Evolutionary conservation across 2,888 invertebrate genomes (phyloP).

Genomic region (Cataglyphis livida): DNA sequence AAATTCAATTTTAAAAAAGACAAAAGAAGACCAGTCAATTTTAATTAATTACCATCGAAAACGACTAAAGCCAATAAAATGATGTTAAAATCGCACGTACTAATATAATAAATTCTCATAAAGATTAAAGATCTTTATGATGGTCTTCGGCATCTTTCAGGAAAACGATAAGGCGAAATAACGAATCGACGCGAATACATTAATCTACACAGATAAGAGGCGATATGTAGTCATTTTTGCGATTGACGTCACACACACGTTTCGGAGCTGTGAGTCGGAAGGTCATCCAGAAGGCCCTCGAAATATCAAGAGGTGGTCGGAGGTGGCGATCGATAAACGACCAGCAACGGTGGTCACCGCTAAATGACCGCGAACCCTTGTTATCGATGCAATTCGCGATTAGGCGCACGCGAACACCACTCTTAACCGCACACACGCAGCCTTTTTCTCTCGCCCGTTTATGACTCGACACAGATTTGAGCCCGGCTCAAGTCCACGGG

Average conservation of each 20-base stretch:
- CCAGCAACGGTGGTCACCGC: constrained; percentile 59
- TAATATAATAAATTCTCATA: not conserved
- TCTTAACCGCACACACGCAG: constrained; percentile 32
- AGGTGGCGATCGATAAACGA: constrained; percentile 66
- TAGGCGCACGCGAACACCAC: constrained; percentile 67
- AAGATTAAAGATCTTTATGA: not conserved
- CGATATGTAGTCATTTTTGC: not conserved
- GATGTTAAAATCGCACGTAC: not conserved
- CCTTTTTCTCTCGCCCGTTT: constrained; percentile 9
- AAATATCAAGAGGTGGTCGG: constrained; percentile 8
- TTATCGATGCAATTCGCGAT: constrained; percentile 61
- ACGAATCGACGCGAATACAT: not conserved
- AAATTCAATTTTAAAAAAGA: not conserved
- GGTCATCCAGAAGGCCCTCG: constrained; percentile 12
- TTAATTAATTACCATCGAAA: not conserved
- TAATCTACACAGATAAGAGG: too few species aligned
- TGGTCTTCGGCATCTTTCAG: not conserved
- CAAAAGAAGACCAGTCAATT: not conserved
- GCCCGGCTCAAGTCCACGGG: constrained; percentile 18
- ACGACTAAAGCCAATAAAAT: not conserved
- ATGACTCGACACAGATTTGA: not conserved
- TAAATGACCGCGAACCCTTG: constrained; percentile 61
- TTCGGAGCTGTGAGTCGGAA: constrained; percentile 4
- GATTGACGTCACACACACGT: constrained; percentile 25
- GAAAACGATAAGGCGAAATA: not conserved